Percentiles rank a stretch among this genome's conserved stretches.
These are phyloP conservation scores for Pluvianellus socialis DNA, from an alignment of 2,113 vertebrate species.

Conservation along the genomic window DNA sequence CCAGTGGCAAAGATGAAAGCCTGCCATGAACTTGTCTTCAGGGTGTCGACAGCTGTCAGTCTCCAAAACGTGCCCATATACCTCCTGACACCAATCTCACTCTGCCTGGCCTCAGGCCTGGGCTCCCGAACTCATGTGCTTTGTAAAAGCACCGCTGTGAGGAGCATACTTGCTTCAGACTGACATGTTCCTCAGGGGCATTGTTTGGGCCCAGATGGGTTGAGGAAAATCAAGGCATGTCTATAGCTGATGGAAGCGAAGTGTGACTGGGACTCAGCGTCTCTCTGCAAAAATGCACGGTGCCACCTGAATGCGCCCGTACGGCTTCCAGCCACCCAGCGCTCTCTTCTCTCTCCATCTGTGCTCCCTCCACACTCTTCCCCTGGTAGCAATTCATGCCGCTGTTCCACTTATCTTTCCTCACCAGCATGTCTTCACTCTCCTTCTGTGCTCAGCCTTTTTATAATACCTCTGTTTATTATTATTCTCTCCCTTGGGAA, in stretches of 20 bases:
- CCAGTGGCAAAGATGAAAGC: not conserved
- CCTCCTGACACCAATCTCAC: rapidly evolving
- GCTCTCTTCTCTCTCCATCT: not conserved
- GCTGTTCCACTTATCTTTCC: not conserved
- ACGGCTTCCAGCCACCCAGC: not conserved
- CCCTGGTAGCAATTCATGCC: not conserved
- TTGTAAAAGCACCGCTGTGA: rapidly evolving
- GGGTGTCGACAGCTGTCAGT: not conserved
- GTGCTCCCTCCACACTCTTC: not conserved
- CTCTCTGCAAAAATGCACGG: not conserved
- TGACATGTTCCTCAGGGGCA: too few species aligned
- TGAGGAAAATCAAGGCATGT: not conserved
- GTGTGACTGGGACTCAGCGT: too few species aligned
- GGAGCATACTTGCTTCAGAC: not conserved
- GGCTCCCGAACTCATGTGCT: not conserved
- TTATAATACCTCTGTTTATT: not conserved
- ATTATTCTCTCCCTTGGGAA: not conserved
- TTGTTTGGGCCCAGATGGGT: not conserved
- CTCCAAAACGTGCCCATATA: too few species aligned
- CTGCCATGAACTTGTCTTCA: not conserved
- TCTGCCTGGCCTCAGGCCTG: not conserved
- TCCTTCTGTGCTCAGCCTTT: not conserved
- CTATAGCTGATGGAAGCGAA: not conserved
- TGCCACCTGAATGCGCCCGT: not conserved
- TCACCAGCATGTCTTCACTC: not conserved